Conservation (phyloP, 2,888 invertebrate genomes). For the Argyresthia goedartella region DNA sequence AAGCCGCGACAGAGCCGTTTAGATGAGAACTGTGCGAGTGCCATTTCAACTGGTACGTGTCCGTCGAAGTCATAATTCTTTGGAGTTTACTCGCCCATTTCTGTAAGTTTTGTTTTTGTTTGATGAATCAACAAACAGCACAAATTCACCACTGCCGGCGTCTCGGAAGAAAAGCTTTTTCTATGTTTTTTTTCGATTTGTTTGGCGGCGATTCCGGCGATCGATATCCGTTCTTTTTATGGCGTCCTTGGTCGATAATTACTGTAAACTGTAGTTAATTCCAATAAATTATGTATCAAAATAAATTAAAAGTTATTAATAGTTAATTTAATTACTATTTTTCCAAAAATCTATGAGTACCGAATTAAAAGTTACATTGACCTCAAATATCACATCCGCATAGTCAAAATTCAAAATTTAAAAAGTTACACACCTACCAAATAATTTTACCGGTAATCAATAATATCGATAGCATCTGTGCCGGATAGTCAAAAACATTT, state of each 20-base stretch:
- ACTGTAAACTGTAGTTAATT: no score
- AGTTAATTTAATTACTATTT: no score
- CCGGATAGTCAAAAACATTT: no score
- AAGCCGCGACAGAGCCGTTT: conserved; percentile 83
- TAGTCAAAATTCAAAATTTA: no score
- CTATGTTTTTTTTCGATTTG: conserved; percentile 3
- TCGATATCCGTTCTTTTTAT: neutral
- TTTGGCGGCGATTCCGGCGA: neutral
- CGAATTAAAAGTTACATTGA: neutral
- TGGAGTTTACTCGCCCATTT: conserved; percentile 2
- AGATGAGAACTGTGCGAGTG: conserved; percentile 87
- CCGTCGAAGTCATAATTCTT: conserved; percentile 65
- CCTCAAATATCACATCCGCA: neutral
- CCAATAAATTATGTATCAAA: no score
- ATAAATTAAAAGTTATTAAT: no score
- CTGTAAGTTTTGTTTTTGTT: neutral
- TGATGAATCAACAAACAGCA: neutral
- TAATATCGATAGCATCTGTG: no score
- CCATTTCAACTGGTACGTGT: conserved; percentile 92
- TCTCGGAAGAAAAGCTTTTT: conserved; percentile 1
- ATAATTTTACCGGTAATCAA: neutral
- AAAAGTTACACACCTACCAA: neutral
- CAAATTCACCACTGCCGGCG: neutral
- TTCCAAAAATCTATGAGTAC: no score
- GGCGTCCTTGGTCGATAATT: no score